Evolutionary conservation across 2,888 invertebrate genomes (phyloP).

Genomic region (Blastobasis lacticolella): DNA sequence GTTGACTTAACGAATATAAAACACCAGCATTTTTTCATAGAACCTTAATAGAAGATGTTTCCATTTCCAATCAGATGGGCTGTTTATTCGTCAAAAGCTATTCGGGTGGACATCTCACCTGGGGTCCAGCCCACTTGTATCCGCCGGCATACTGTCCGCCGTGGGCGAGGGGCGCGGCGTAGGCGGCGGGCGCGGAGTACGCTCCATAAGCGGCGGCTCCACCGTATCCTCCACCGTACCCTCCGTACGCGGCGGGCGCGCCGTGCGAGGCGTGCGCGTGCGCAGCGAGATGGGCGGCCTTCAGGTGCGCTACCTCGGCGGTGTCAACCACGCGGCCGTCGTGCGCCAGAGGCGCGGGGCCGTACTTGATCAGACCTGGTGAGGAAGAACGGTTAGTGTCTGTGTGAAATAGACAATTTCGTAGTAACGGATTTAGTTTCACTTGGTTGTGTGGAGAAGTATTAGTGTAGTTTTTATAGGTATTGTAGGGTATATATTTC

Average conservation of each 20-base stretch:
- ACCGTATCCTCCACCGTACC: constrained; percentile 22
- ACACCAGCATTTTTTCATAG: too few relatives aligned
- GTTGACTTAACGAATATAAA: too few relatives aligned
- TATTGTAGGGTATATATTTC: too few relatives aligned
- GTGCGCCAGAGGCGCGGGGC: constrained; percentile 66
- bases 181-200: constrained; percentile 12
- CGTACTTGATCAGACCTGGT: constrained; percentile 64
- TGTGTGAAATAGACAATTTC: too few relatives aligned
- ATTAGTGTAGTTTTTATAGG: too few relatives aligned
- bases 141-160: constrained; percentile 48
- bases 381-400: not conserved
- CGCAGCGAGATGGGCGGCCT: constrained; percentile 69
- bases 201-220: constrained; percentile 14
- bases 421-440: too few relatives aligned
- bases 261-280: constrained; percentile 45
- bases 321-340: constrained; percentile 69
- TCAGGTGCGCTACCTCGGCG: constrained; percentile 73
- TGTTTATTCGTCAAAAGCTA: not conserved
- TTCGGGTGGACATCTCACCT: constrained; percentile 20
- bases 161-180: constrained; percentile 20
- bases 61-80: too few relatives aligned
- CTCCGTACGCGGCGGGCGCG: constrained; percentile 30
- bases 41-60: too few relatives aligned
- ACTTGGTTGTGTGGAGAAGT: too few relatives aligned
- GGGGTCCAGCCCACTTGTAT: constrained; percentile 65